Evolutionary conservation across 1,140 invertebrate species (phyloP), one percentile per base, ranked within the genome.

Genomic region (Maconellicoccus hirsutus): DNA sequence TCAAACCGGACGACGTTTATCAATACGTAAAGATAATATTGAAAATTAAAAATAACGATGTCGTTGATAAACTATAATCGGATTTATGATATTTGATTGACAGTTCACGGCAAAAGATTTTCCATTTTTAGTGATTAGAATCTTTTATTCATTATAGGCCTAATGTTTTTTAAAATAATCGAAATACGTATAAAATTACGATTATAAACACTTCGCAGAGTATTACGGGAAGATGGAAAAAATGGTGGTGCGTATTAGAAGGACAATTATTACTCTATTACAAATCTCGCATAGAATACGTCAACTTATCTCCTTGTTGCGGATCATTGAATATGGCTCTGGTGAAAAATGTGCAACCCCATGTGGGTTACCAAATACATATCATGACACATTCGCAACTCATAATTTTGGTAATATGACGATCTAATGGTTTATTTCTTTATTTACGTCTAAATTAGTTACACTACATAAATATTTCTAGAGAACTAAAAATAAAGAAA

Each of bases 231-330:
- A 76, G 78, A 0, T 84, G 82, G 81, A 82, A 81, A 73, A 78
- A 78, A 42, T 81, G 80, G 73, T 84, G 82, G 81, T 84, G 83
- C 73, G 83, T 84, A 0, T 74, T 84, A 38, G 81, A 84, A 74
- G 82, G 81, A 12, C 77, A 79, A n/a, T 75, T 84, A 21, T 75
- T 84, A 19, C 76, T 83, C 1, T 83, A 83, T 75, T 84, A 83
- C 73, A 78, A 80, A 70, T 81, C 79, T 0, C 81, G 82, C 71
- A 74, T 77, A n/a, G 82, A 84, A 72, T 83, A 83, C 72, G 75
- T 80, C 16, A 78, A 78, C 12, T 74, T 83, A 12, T 80, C 81
- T 12, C 80, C 82, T 1, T 83, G 80, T 71, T 78, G 80, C 73
- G 83, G 82, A 1, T 81, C 80, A 0, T 79, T 84, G 12, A 83